Conservation (phyloP, 1,140 invertebrate species). For the Sitophilus oryzae region DNA sequence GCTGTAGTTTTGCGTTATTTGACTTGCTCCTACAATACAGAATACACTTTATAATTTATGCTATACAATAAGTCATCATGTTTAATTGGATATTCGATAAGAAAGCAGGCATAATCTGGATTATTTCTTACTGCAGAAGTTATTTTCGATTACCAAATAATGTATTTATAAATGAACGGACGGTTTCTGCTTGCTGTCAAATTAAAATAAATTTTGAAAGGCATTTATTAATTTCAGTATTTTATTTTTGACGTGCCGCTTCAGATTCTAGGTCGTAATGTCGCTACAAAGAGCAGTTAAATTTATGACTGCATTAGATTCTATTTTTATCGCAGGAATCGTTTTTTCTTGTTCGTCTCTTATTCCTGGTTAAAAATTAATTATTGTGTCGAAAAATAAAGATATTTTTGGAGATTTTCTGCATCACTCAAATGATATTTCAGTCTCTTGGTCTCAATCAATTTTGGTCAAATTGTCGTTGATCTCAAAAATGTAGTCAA, state of each 20-base stretch:
- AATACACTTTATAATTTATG: too few relatives aligned
- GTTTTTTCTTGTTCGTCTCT: too few relatives aligned
- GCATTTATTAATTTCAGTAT: neutral
- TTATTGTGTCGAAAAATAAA: too few relatives aligned
- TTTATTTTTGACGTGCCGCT: neutral
- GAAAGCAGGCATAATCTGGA: too few relatives aligned
- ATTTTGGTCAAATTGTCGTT: too few relatives aligned
- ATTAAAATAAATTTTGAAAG: neutral
- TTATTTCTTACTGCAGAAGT: neutral
- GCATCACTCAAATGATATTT: neutral
- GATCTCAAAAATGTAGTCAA: too few relatives aligned
- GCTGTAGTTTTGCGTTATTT: too few relatives aligned
- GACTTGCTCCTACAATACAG: too few relatives aligned
- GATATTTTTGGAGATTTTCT: neutral
- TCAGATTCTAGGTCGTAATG: too few relatives aligned
- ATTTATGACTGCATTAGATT: neutral
- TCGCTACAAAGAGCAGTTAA: neutral
- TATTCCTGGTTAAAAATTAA: neutral
- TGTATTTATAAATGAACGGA: neutral
- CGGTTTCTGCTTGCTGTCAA: neutral
- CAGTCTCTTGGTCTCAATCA: neutral
- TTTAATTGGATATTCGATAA: too few relatives aligned
- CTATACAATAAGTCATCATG: too few relatives aligned
- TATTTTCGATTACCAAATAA: neutral
- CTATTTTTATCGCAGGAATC: too few relatives aligned